phyloP scores from a whole-genome alignment of 2,888 invertebrate genomes.

The Prosapia bicincta region DNA sequence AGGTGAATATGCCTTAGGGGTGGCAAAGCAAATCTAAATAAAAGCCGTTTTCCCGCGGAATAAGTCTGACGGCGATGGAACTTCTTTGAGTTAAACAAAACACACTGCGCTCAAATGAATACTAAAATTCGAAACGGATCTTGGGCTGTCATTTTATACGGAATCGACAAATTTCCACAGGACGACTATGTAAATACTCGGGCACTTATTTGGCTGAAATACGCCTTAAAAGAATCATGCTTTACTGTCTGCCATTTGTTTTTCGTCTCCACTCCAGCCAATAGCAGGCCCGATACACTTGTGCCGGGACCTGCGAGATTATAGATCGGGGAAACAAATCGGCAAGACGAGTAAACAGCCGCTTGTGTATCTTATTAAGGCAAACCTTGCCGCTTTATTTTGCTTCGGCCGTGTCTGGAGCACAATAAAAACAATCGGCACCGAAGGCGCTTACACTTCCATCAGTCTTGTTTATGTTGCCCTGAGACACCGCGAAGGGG shows the following conservation, averaged over 20 bases:
- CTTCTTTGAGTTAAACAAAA: not conserved
- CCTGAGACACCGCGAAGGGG: not conserved
- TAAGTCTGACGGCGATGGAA: no score
- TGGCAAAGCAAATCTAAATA: no score
- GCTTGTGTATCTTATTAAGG: constrained; percentile 27
- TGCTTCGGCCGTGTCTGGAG: constrained; percentile 4
- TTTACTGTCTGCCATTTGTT: not conserved
- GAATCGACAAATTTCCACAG: not conserved
- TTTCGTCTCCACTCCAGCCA: not conserved
- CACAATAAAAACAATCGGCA: constrained; percentile 7
- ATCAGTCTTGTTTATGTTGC: not conserved
- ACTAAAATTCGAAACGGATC: not conserved
- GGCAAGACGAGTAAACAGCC: constrained; percentile 9
- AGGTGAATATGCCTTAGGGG: no score
- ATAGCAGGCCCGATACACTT: not conserved
- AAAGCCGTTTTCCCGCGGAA: no score
- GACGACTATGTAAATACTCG: not conserved
- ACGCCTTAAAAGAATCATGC: not conserved
- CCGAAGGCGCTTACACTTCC: not conserved
- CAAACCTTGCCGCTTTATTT: constrained; percentile 25
- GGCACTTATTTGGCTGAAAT: not conserved
- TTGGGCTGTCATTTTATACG: not conserved
- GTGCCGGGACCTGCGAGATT: not conserved
- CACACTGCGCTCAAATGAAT: not conserved
- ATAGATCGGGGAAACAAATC: constrained; percentile 19